These are phyloP conservation scores for Peucedramus taeniatus DNA, from an alignment of 2,113 vertebrate genomes.

Conservation along the genomic window DNA sequence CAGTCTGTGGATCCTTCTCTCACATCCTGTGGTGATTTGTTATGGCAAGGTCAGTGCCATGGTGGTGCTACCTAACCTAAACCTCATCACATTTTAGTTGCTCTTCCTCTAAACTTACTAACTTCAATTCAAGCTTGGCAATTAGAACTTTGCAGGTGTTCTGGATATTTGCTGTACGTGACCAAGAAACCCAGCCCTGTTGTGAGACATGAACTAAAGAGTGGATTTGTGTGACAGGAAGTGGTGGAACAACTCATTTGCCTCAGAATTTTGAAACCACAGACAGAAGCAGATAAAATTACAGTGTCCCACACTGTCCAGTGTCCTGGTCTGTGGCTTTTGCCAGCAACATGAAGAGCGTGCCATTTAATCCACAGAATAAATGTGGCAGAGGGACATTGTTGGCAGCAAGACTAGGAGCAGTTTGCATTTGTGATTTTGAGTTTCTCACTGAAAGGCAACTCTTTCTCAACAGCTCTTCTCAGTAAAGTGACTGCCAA, in stretches of 20 bases:
- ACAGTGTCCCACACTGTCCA: neutral
- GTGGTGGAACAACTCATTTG: neutral
- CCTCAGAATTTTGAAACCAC: neutral
- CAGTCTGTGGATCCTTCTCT: neutral
- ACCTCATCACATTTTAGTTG: neutral
- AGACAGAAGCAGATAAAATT: neutral
- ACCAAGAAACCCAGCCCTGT: neutral
- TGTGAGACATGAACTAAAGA: neutral
- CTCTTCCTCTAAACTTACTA: neutral
- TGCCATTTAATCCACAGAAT: neutral
- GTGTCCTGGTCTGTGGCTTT: neutral
- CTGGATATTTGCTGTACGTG: neutral
- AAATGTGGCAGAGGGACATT: neutral
- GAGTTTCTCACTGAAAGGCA: neutral
- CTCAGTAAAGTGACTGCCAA: neutral
- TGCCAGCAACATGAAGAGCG: neutral
- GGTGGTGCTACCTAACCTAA: rapidly evolving
- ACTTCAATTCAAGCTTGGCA: neutral
- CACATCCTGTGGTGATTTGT: neutral
- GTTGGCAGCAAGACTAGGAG: neutral
- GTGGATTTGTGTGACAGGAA: neutral
- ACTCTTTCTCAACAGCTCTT: neutral
- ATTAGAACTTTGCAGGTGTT: neutral
- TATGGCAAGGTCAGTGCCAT: neutral
- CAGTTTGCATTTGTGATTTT: neutral